Base-by-base conservation (phyloP, 2,888 invertebrate species). In the Drosophila prostipennis region DNA sequence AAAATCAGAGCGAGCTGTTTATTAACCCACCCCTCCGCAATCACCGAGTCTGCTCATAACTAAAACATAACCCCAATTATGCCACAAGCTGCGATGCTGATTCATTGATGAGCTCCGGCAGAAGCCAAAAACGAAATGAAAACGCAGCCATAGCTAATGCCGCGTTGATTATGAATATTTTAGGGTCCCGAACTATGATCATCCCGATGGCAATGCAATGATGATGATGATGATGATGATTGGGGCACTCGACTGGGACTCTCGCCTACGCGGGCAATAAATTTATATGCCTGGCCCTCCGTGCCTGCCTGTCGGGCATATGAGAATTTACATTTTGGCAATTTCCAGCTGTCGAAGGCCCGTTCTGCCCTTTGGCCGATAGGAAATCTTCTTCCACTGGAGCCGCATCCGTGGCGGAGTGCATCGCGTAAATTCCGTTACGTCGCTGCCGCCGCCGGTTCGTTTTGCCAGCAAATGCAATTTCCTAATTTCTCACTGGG, bases 321-420 rank as follows among this genome's bases (percentile, higher is more conserved):
- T 78, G 80, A 82, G 89, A 88, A 89, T 89, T 88, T 89, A 88
- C 88, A 89, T 89, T 89, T 90, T 88, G 87, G 79, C 89, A 89
- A 89, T 89, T 89, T 89, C 84, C 89, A 89, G 80, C 75, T 85
- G 84, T 82, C 80, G 80, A 74, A 72, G 67, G 42, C 32, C 54
- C 16, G 45, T 36, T 42, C 42, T 26, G 52, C 19, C 42, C 42
- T 11, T 14, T 8, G 34, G 70, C 39, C 64, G 64, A 71, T 77
- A 69, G 80, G 76, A 76, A 77, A 80, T 82, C 80, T 82, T 76
- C 59, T 54, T 59, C 19, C 19, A 19, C 19, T 19, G 3, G 19
- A 19, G 19, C 19, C 19, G 19, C 19, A 19, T 19, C 19, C 19
- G 19, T 3, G 19, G 19, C 19, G 19, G 19, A 69, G 45, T 60